Conservation (phyloP, 2,888 invertebrate genomes). For the Chrysolina oricalcia region DNA sequence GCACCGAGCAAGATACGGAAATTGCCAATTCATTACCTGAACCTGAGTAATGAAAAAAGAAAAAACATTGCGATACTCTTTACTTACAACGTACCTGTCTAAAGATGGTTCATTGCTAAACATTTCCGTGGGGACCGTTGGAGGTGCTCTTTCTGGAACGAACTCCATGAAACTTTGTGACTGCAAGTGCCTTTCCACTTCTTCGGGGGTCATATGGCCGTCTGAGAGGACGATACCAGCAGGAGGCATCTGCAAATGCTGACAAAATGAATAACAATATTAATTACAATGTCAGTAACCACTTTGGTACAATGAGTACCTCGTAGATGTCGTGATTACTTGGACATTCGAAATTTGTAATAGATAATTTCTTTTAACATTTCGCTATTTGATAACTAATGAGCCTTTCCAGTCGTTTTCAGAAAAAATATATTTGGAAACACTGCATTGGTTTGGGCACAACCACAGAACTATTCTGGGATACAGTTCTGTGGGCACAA, state of each 20-base stretch:
- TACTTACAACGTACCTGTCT: constrained; percentile 77
- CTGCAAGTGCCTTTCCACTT: constrained; percentile 91
- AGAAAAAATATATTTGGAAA: too few relatives aligned
- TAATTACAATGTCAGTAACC: neutral
- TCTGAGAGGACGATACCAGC: constrained; percentile 77
- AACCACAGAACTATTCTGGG: too few relatives aligned
- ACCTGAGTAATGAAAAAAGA: neutral
- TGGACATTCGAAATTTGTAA: too few relatives aligned
- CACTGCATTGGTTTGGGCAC: too few relatives aligned
- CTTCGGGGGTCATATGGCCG: constrained; percentile 93
- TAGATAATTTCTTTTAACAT: too few relatives aligned
- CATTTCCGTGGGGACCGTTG: constrained; percentile 94
- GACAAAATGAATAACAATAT: constrained; percentile 38
- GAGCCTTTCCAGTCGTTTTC: too few relatives aligned
- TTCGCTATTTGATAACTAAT: too few relatives aligned
- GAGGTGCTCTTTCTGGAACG: constrained; percentile 88
- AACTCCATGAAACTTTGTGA: constrained; percentile 87
- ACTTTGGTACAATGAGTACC: too few relatives aligned
- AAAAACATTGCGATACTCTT: neutral
- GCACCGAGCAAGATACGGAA: too few relatives aligned
- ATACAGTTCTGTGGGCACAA: too few relatives aligned
- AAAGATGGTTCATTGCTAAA: constrained; percentile 94
- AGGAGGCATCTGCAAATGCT: constrained; percentile 73
- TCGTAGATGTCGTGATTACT: too few relatives aligned
- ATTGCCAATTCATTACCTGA: too few relatives aligned